Evolutionary conservation across 2,888 invertebrate genomes (phyloP).

Genomic region (Lithophane ornitopus): DNA sequence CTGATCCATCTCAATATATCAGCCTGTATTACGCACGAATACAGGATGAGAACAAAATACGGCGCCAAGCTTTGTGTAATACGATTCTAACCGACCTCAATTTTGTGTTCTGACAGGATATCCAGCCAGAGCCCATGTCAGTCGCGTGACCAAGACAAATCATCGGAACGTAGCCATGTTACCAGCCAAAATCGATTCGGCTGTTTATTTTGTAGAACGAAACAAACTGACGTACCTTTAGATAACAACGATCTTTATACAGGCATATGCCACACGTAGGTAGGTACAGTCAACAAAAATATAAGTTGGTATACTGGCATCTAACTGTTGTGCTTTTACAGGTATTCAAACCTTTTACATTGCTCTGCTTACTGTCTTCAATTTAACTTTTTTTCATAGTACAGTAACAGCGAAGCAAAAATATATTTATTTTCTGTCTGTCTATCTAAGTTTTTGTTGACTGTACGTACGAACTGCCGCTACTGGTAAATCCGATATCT

Average conservation of each 20-base stretch:
- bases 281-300: slow-evolving; percentile 8
- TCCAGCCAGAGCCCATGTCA: slow-evolving; percentile 47
- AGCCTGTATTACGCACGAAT: background rate
- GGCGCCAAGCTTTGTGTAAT: slow-evolving; percentile 28
- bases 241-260: background rate
- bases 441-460: slow-evolving; percentile 18
- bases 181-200: slow-evolving; percentile 59
- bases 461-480: slow-evolving; percentile 10
- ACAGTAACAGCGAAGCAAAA: background rate
- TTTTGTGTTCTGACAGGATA: slow-evolving; percentile 57
- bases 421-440: slow-evolving; percentile 3
- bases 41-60: slow-evolving; percentile 20
- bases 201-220: slow-evolving; percentile 51
- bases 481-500: slow-evolving; percentile 52
- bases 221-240: slow-evolving; percentile 17
- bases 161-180: slow-evolving; percentile 45
- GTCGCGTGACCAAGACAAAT: slow-evolving; percentile 71
- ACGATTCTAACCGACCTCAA: slow-evolving; percentile 47
- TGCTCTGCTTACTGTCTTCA: too few species aligned
- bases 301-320: background rate
- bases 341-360: background rate
- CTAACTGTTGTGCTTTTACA: background rate
- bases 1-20: slow-evolving; percentile 29
- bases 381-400: background rate
- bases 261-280: background rate